These are phyloP conservation scores for Protaetia brevitarsis DNA, from an alignment of 1,140 invertebrate genomes.

Conservation along the genomic window DNA sequence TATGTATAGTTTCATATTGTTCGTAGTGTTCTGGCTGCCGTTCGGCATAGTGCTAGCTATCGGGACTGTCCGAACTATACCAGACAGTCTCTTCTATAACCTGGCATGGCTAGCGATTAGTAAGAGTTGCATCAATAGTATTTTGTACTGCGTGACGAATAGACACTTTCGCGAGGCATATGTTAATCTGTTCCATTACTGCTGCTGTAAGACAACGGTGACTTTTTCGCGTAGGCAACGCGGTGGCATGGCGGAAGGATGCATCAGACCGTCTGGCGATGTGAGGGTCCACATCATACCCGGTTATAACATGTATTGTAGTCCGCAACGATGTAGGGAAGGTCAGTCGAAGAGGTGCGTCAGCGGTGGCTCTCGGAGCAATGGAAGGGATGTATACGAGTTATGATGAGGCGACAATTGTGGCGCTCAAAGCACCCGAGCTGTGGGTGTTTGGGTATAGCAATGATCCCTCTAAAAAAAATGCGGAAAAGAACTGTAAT, in stretches of 20 bases:
- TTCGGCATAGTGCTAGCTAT: conserved; percentile 58
- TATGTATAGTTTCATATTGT: conserved; percentile 63
- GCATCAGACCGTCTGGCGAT: conserved; percentile 58
- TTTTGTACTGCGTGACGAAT: conserved; percentile 65
- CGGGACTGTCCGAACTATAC: conserved; percentile 52
- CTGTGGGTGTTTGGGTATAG: conserved; percentile 39
- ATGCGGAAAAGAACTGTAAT: too few species aligned
- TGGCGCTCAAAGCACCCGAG: too few species aligned
- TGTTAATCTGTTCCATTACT: conserved; percentile 76
- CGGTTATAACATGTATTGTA: conserved; percentile 67
- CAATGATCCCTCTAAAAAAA: too few species aligned
- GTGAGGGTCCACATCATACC: conserved; percentile 77
- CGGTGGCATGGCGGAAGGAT: conserved; percentile 48
- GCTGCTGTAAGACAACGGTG: conserved; percentile 77
- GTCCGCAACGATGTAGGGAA: conserved; percentile 52
- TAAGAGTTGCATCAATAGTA: conserved; percentile 66
- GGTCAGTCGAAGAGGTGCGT: conserved; percentile 44
- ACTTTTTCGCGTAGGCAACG: conserved; percentile 64
- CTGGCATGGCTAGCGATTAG: conserved; percentile 65
- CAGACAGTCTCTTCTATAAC: conserved; percentile 59
- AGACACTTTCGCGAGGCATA: conserved; percentile 72
- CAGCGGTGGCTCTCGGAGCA: conserved; percentile 32
- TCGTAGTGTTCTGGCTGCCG: conserved; percentile 67
- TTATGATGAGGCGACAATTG: conserved; percentile 51
- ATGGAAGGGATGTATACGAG: conserved; percentile 57